Base-by-base conservation (phyloP, 2,888 invertebrate genomes). In the Mythimna lalbum region DNA sequence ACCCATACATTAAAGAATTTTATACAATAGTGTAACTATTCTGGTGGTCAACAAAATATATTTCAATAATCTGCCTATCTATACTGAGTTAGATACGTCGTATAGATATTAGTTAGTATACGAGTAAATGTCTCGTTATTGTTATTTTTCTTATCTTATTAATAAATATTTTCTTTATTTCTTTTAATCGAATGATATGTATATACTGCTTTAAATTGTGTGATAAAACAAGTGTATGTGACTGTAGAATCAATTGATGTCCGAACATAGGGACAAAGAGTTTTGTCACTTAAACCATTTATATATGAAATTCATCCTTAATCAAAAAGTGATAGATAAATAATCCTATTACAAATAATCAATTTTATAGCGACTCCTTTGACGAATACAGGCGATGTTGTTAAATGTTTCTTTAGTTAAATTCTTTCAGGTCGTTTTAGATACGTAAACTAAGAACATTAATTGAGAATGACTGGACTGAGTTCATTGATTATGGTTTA, bases 111-210 rank as follows among this genome's bases (percentile, higher is more conserved):
- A 47, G 43, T 47, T 43, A 47, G 9, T 49, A n/a, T 49, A 49
- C 19, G 7, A 49, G 47, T n/a, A 19, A 49, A 49, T 49, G 47
- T 50, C 27, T 10, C 6, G n/a, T 47, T 36, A 43, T 59, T 53
- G n/a, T 56, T 71, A 17, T 55, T 49, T 31, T 73, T 17, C 17
- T 69, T 53, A 69, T 76, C 74, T 76, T 59, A 74, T 76, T 76
- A 19, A 57, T n/a, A 49, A 36, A 23, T 49, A 53, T 10, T 59
- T 76, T 69, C 21, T 59, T 63, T 62, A 36, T 75, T 62, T 23
- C 50, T 62, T 36, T 69, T 62, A 63, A 74, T 60, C 76, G n/a
- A 74, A 33, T 59, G 19, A 27, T 21, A 53, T 43, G 43, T 49
- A 72, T 50, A 12, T 19, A 63, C 55, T 23, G 12, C 49, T 17